phyloP scores from a whole-genome alignment of 2,113 vertebrate genomes.

The Mesocricetus auratus region DNA sequence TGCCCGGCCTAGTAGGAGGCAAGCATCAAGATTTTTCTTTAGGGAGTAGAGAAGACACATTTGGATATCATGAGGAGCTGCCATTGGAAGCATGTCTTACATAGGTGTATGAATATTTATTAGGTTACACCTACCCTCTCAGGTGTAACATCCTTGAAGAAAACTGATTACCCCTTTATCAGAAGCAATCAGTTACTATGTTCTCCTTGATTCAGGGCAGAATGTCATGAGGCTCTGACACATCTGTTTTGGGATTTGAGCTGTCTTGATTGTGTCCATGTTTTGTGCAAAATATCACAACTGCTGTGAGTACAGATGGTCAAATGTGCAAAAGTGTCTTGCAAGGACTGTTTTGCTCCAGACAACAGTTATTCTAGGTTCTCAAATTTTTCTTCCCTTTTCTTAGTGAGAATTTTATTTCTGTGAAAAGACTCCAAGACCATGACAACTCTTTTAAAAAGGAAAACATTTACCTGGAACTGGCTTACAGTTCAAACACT shows the following conservation, averaged over 20 bases:
- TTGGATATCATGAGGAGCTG: neutral
- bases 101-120: neutral
- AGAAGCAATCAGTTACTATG: neutral
- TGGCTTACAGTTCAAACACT: no score
- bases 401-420: no score
- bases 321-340: neutral
- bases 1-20: neutral
- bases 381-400: neutral
- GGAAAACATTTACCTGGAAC: no score
- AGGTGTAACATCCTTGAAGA: neutral
- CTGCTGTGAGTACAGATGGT: neutral
- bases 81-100: neutral
- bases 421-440: no score
- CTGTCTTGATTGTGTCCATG: neutral
- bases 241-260: no score
- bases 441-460: neutral
- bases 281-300: neutral
- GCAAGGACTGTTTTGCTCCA: neutral
- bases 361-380: neutral
- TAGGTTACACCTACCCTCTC: accelerated
- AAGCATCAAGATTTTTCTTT: neutral
- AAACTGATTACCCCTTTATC: neutral
- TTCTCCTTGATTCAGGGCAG: accelerated
- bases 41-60: neutral
- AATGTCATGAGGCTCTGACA: neutral